A percentile compares a stretch with the other conserved stretches of the same genome.
Evolutionary conservation across 1,140 invertebrate species (phyloP).

Genomic region (Ctenoplectra terminalis): DNA sequence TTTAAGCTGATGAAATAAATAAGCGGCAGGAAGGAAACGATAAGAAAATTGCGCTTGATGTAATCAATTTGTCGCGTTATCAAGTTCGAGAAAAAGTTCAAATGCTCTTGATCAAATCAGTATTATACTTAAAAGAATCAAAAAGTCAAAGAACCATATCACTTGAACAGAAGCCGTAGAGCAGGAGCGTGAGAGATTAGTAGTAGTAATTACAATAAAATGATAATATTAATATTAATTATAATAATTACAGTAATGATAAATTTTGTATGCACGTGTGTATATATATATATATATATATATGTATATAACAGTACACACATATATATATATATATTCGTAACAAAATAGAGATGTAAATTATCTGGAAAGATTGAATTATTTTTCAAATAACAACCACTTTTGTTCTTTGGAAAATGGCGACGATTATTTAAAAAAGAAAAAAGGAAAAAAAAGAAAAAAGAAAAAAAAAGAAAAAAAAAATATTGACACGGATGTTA

Average conservation of each 20-base stretch:
- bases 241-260: constrained; percentile 39
- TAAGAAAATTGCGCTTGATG: background rate
- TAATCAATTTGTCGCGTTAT: constrained; percentile 12
- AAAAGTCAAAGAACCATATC: constrained; percentile 66
- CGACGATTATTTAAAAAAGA: background rate
- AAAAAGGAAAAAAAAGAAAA: background rate
- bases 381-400: background rate
- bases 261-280: constrained; percentile 7
- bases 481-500: constrained; percentile 6
- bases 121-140: constrained; percentile 72
- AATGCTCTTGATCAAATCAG: constrained; percentile 74
- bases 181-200: constrained; percentile 52
- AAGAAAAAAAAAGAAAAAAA: background rate
- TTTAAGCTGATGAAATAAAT: constrained; percentile 1
- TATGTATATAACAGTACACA: too few species aligned
- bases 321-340: constrained; percentile 18
- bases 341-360: constrained; percentile 51
- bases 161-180: constrained; percentile 45
- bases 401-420: background rate
- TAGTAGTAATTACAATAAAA: constrained; percentile 38
- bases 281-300: constrained; percentile 13
- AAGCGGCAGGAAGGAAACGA: background rate
- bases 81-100: constrained; percentile 53
- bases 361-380: constrained; percentile 43
- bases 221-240: constrained; percentile 45